Evolutionary conservation across 2,113 vertebrate genomes (phyloP).

Genomic region (Grallaria varia): DNA sequence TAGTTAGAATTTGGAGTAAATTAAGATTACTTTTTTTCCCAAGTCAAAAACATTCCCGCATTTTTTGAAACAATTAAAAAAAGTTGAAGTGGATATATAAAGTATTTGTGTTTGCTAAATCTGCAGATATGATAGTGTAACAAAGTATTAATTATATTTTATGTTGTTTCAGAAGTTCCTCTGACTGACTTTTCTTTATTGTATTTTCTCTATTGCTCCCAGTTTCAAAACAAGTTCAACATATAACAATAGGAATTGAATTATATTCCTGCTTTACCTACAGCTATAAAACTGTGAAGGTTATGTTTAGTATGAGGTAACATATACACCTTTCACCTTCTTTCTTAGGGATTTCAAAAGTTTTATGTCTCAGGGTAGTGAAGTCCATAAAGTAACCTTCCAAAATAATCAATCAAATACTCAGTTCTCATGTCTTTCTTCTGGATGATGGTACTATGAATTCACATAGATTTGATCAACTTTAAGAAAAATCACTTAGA

Average conservation of each 20-base stretch:
- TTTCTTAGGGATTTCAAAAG: background rate
- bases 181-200: background rate
- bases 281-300: background rate
- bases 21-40: background rate
- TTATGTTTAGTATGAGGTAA: background rate
- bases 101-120: background rate
- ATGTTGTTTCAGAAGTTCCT: background rate
- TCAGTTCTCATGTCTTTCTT: background rate
- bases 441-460: background rate
- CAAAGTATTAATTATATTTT: background rate
- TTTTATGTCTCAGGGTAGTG: background rate
- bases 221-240: background rate
- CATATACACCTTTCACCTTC: background rate
- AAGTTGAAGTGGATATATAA: background rate
- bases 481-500: background rate
- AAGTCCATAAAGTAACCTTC: background rate
- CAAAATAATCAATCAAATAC: background rate
- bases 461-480: background rate
- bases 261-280: background rate
- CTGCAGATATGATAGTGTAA: background rate
- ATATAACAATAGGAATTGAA: background rate
- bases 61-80: background rate
- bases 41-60: background rate
- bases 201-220: background rate
- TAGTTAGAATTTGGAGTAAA: background rate